These are phyloP conservation scores for Cotesia vestalis DNA, from an alignment of 1,140 invertebrate genomes.

Conservation along the genomic window DNA sequence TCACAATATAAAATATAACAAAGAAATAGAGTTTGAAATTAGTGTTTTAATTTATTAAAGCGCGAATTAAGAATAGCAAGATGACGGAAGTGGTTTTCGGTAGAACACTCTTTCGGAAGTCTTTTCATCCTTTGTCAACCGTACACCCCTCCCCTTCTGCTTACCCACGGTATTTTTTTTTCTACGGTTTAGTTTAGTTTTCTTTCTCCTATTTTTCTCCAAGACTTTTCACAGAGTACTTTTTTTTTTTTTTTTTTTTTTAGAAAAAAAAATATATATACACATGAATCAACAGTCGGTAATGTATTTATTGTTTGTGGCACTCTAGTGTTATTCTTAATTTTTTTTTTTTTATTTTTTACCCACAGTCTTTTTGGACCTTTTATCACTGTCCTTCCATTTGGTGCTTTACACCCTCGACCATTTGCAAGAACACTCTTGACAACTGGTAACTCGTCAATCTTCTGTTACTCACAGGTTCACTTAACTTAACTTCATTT, in stretches of 20 bases:
- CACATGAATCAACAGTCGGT: no score
- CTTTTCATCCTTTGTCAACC: conserved; percentile 33
- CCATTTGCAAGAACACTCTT: conserved; percentile 19
- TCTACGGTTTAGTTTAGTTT: not conserved
- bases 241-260: not conserved
- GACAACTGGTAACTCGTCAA: conserved; percentile 19
- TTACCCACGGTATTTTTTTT: no score
- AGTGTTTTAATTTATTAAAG: conserved; percentile 17
- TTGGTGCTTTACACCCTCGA: conserved; percentile 15
- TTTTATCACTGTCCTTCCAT: conserved; percentile 14
- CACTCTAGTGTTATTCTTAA: no score
- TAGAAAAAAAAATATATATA: not conserved
- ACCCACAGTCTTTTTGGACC: not conserved
- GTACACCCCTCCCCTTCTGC: not conserved
- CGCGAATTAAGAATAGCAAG: conserved; percentile 21
- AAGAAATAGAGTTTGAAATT: not conserved
- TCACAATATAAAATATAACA: conserved; percentile 10
- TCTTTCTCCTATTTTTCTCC: conserved; percentile 15
- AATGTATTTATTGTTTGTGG: no score
- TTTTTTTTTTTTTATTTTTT: not conserved
- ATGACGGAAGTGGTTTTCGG: conserved; percentile 32
- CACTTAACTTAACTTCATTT: no score
- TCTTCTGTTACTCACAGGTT: not conserved
- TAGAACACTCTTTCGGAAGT: conserved; percentile 17
- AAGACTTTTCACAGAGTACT: not conserved